Evolutionary conservation across 2,888 invertebrate genomes (phyloP), one percentile per base, ranked within the genome.

Genomic region (Drosophila limbata): DNA sequence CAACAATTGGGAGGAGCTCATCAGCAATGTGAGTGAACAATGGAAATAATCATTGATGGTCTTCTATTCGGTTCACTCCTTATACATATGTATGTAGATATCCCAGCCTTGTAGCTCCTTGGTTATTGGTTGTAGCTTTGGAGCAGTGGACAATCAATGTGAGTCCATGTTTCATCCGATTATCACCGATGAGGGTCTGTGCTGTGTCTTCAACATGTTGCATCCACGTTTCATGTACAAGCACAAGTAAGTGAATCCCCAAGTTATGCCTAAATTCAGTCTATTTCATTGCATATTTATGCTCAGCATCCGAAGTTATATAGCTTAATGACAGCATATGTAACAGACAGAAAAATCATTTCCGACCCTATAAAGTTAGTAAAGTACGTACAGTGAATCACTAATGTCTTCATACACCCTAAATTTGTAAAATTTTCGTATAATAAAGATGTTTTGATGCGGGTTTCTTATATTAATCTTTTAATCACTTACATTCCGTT

Each of bases 131-230:
- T 97, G 97, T 86, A 92, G 93, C 64, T 97, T 96, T 95, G 94
- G 95, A 80, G 94, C 94, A 0, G 93, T 93, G 11, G 88, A 88
- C 0, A 93, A 93, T 78, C 93, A 94, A 64, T 97, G 97, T 86
- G 93, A 94, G 5, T 94, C 95, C 48, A 91, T 96, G 69, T 96
- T 97, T 91, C 95, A 95, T 90, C 94, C 95, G 0, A 95, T 95
- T 66, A 93, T 96, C 62, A 96, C 96, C 0, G 97, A 97, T 82
- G 96, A 97, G 90, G 97, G 97, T 0, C 93, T 96, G 1, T 97
- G 97, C 90, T 97, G 97, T 91, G 95, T 96, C 4, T 97, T 97
- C 90, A 97, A 97, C 90, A 94, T 95, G 70, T 94, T 97, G 0
- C 95, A 96, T 66, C 93, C 95, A 1, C 70, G 66, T n/a, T 91